Evolutionary conservation across 2,888 invertebrate species (phyloP), one percentile per base, ranked within the genome.

Genomic region (Pecten maximus): DNA sequence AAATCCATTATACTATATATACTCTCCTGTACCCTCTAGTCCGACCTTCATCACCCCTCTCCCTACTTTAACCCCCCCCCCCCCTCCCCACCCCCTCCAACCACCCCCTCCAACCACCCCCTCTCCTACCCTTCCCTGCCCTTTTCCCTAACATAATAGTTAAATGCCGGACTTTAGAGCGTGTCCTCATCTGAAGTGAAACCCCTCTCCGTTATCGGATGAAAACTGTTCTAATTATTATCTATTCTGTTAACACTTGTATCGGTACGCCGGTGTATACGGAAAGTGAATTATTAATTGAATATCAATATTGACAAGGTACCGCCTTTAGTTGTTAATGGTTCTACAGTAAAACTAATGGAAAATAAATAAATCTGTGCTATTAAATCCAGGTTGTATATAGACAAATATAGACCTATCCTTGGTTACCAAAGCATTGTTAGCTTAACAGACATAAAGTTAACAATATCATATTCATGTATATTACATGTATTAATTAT

Each of bases 311-410:
- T 74, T 28, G 28, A 74, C 74, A 74, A 35, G 8, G 10, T 74
- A 35, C 16, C 74, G 3, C 35, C 28, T 35, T 28, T 28, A 3
- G 10, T 2, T 15, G 28, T 28, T 74, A 74, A 74, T 74, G 74
- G 74, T 10, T 28, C 74, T 74, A 12, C 12, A 23, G 0, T 28
- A 16, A 28, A 28, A 10, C 35, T 35, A 74, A 74, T 74, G 74
- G 74, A 74, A 74, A 74, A 74, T 35, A 74, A 74, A 74, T 23
- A 60, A 74, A 74, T 74, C 74, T 74, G 74, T 35, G 10, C 74
- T 54, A 10, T 74, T 28, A 28, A 74, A 74, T 12, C 12, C 35
- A 35, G 74, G 74, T 15, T 3, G 74, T 74, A 12, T 8, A 74
- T 74, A 23, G 35, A 74, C 74, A 35, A 74, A 28, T 54, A 28